Evolutionary conservation across 2,113 vertebrate genomes (phyloP).

Genomic region (Oxyruncus cristatus): DNA sequence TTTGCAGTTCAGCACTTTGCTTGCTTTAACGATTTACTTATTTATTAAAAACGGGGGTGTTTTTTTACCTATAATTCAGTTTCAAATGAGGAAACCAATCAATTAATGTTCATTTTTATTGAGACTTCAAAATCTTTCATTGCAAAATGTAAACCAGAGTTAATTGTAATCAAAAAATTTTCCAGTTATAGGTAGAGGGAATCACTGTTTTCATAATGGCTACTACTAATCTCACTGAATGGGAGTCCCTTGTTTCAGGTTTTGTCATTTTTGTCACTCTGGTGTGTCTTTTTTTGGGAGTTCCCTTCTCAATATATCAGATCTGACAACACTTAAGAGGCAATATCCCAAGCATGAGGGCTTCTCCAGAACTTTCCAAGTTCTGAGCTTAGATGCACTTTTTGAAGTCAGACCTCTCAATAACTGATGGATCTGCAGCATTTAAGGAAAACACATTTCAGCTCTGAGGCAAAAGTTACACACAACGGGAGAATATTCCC

Average conservation of each 20-base stretch:
- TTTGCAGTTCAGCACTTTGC: background rate
- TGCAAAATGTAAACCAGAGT: background rate
- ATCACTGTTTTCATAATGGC: background rate
- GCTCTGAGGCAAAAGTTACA: background rate
- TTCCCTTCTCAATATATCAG: background rate
- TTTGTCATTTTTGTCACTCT: background rate
- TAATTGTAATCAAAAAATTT: background rate
- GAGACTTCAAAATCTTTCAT: background rate
- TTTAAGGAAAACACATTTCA: background rate
- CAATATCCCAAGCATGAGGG: background rate
- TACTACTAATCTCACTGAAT: background rate
- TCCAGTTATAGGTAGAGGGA: background rate
- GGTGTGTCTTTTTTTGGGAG: accelerated
- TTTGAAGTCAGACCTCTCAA: background rate
- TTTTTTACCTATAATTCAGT: background rate
- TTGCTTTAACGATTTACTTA: background rate
- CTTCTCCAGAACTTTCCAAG: background rate
- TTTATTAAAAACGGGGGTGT: background rate
- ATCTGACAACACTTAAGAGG: background rate
- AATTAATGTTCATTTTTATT: background rate
- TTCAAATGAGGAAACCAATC: background rate
- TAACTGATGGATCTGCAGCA: background rate
- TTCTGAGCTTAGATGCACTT: background rate
- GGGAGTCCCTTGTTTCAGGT: background rate
- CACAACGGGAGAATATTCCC: background rate